Evolutionary conservation across 2,797 vertebrate genomes (phyloP), one percentile per base, ranked within the genome.

Genomic region (Argya squamiceps): DNA sequence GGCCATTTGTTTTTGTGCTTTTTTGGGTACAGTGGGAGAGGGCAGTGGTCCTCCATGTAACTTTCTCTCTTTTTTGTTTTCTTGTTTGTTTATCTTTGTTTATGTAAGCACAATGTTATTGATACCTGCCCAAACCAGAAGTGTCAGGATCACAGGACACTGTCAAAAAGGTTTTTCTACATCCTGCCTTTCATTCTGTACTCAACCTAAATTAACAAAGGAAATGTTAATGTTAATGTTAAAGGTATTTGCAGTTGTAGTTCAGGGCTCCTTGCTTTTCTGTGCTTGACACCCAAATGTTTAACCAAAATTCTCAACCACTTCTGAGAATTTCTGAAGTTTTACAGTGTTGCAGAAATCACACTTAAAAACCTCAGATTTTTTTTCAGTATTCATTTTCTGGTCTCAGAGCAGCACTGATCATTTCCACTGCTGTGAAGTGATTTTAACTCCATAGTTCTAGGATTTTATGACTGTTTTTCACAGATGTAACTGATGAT

Each of bases 181-280:
- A 56, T 64, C 20, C 46, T 79, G 15, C 22, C 8, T 9, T 44
- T 63, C 10, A 4, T 36, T 74, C 18, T 8, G 4, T 55, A 7
- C 64, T 59, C 9, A 58, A 18, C 2, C 4, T 12, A 73, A 92
- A 75, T 24, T 24, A 58, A 30, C 20, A 68, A 80, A 41, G 17
- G 6, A 79, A 71, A 41, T 22, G 14, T 78, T 6, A n/a, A n/a
- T n/a, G n/a, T n/a, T n/a, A n/a, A n/a, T n/a, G 0, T n/a, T 49
- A 9, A 55, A 60, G 9, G 5, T 15, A 39, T 59, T 53, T 92
- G 10, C n/a, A 58, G 12, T 49, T 27, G 27, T 15, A 26, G 21
- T 26, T 71, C 1, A 2, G 8, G 8, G 34, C 37, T 82, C 4
- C 49, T 58, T 58, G 5, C 11, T 79, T 73, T 49, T 78, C 32